Evolutionary conservation across 2,888 invertebrate species (phyloP).

Genomic region (Andrena hattorfiana): DNA sequence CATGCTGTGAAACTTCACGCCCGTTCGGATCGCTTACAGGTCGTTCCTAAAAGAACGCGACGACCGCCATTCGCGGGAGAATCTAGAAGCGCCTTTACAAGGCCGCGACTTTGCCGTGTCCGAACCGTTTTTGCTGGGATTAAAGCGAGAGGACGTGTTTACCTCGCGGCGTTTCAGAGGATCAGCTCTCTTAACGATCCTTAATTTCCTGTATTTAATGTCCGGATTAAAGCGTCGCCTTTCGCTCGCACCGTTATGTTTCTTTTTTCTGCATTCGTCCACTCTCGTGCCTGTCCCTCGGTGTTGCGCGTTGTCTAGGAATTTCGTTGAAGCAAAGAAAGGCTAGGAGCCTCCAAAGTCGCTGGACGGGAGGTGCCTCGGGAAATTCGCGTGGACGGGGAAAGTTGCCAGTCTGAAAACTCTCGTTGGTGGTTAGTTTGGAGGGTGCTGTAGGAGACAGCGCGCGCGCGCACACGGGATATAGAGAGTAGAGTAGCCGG

Average conservation of each 20-base stretch:
- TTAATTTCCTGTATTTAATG: slow-evolving; percentile 16
- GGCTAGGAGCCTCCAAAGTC: neutral
- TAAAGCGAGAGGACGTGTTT: slow-evolving; percentile 5
- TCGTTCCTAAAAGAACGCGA: slow-evolving; percentile 51
- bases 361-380: neutral
- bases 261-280: neutral
- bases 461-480: neutral
- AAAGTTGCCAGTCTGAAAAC: slow-evolving; percentile 11
- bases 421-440: slow-evolving; percentile 49
- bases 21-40: slow-evolving; percentile 42
- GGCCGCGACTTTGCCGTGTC: neutral
- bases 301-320: neutral
- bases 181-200: slow-evolving; percentile 5
- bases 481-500: slow-evolving; percentile 6
- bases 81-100: neutral
- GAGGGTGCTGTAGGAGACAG: slow-evolving; percentile 58
- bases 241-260: neutral
- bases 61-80: neutral
- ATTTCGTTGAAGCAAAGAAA: neutral
- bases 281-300: neutral
- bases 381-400: neutral
- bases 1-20: slow-evolving; percentile 58
- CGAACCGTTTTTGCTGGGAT: neutral
- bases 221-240: neutral
- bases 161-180: neutral